A percentile compares a stretch with the other conserved stretches of the same genome.
phyloP scores from a whole-genome alignment of 2,888 invertebrate species.

The Belgica antarctica region DNA sequence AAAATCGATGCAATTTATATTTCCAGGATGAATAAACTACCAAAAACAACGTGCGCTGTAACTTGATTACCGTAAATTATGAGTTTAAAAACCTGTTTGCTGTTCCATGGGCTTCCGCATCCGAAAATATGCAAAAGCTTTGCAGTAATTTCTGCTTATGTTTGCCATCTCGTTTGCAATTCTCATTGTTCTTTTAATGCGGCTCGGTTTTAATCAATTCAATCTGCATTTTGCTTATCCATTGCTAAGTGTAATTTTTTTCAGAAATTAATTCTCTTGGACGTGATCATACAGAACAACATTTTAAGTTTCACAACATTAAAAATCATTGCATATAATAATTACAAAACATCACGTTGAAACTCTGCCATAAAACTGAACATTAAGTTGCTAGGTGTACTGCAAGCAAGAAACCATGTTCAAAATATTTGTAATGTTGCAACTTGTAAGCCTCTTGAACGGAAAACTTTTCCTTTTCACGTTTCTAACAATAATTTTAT shows the following conservation, averaged over 20 bases:
- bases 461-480: constrained; percentile 4
- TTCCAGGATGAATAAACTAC: too few relatives aligned
- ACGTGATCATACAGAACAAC: neutral
- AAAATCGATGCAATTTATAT: too few relatives aligned
- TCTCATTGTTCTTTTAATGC: constrained; percentile 7
- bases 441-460: neutral
- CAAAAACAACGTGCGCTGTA: too few relatives aligned
- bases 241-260: neutral
- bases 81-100: neutral
- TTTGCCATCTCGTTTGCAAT: neutral
- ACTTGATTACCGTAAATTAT: constrained; percentile 6
- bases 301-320: constrained; percentile 17
- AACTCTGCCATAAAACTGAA: constrained; percentile 25
- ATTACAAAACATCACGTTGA: constrained; percentile 29
- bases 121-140: neutral
- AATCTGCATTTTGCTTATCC: constrained; percentile 27
- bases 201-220: constrained; percentile 15
- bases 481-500: constrained; percentile 20
- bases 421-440: neutral
- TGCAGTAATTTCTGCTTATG: constrained; percentile 13
- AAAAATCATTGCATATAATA: constrained; percentile 34
- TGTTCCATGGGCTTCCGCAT: neutral
- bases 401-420: neutral
- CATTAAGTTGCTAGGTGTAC: constrained; percentile 18
- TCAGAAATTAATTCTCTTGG: neutral